Evolutionary conservation across 2,888 invertebrate genomes (phyloP).

Genomic region (Tyria jacobaeae): DNA sequence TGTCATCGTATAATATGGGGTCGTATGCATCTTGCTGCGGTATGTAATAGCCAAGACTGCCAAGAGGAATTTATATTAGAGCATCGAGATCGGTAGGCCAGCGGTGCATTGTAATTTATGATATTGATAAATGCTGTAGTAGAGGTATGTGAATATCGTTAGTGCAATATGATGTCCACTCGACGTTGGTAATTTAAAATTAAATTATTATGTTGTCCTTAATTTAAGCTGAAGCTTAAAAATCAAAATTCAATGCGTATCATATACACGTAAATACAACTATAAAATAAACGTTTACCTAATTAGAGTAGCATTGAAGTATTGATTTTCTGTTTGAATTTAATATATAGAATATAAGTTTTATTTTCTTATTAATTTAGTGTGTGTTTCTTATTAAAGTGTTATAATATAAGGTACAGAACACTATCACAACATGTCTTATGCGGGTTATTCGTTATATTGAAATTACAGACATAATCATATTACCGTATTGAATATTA

Average conservation of each 20-base stretch:
- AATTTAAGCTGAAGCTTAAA: too few relatives aligned
- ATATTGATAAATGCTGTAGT: constrained; percentile 30
- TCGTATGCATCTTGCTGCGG: constrained; percentile 50
- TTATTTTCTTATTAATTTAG: neutral
- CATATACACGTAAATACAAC: too few relatives aligned
- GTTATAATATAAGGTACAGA: neutral
- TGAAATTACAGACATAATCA: constrained; percentile 36
- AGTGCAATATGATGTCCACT: neutral
- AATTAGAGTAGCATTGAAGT: neutral
- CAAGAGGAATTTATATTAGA: constrained; percentile 64
- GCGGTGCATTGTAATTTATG: constrained; percentile 32
- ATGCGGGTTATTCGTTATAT: constrained; percentile 14
- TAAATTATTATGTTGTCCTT: too few relatives aligned
- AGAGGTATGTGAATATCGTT: neutral
- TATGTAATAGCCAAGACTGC: constrained; percentile 38
- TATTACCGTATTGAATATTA: constrained; percentile 42
- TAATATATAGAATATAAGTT: too few relatives aligned
- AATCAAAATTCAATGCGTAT: too few relatives aligned
- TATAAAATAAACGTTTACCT: too few relatives aligned
- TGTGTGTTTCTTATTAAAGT: neutral
- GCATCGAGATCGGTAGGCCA: constrained; percentile 42
- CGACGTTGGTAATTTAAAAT: too few relatives aligned
- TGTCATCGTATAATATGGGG: constrained; percentile 45
- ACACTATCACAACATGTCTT: neutral
- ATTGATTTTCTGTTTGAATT: neutral